Evolutionary conservation across 2,888 invertebrate species (phyloP), one percentile per base, ranked within the genome.

Genomic region (Zygothrica quintamaculata): DNA sequence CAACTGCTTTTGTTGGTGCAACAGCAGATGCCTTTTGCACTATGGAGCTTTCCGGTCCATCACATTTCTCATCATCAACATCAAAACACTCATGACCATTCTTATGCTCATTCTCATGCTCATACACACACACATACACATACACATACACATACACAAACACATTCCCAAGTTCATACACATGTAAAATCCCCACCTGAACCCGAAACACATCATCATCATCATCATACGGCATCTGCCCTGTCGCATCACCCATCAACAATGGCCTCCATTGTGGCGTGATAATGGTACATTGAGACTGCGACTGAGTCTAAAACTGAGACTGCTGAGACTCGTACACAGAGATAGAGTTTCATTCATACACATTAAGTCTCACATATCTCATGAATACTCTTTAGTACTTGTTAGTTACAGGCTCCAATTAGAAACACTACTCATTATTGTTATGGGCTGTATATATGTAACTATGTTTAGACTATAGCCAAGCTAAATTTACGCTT

Each of bases 21-120:
- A 69, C 86, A 84, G 71, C 82, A 84, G 84, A 84, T 84, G 84
- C 82, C 82, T 74, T 84, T 84, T 75, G 84, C 84, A 77, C 77
- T 84, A 57, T 84, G 86, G 86, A 84, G 76, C 68, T 84, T 81
- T 81, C 85, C 80, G 85, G 80, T 81, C 79, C 82, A 81, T 81
- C 80, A 81, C 76, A 78, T 74, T 66, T 74, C 85, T 65, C 81
- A 79, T 66, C 71, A 72, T 42, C 65, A 72, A 26, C 59, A 64
- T 15, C 22, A n/a, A n/a, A n/a, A 53, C 33, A 36, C 56, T 15
- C 61, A 57, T 47, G 37, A 13, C 11, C 53, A 37, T 46, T 25
- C 50, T 25, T 62, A 48, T 22, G 16, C 1, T 3, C 55, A 46
- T 56, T 40, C 29, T 2, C 29, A 29, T 29, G 1, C 29, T 9